Percentiles rank a stretch among this genome's conserved stretches.
These are phyloP conservation scores for Malthinus flaveolus DNA, from an alignment of 2,888 invertebrate genomes.

Conservation along the genomic window DNA sequence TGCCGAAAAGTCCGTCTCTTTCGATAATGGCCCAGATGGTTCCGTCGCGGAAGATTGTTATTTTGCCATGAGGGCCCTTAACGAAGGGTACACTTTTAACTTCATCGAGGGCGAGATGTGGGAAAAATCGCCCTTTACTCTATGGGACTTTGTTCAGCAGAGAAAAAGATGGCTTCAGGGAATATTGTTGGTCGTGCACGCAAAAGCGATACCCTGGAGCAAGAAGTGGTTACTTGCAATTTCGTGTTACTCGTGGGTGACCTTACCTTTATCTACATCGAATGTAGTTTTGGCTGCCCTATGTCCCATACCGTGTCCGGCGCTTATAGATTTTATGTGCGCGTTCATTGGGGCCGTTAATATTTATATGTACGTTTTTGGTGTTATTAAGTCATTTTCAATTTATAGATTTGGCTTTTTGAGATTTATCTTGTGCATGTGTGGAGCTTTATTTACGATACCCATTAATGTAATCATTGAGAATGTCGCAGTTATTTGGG, in stretches of 20 bases:
- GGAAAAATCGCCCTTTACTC: constrained; percentile 95
- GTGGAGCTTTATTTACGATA: constrained; percentile 87
- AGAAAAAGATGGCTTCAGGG: constrained; percentile 96
- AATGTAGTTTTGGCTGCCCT: constrained; percentile 83
- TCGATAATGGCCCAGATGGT: constrained; percentile 95
- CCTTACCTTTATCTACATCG: constrained; percentile 88
- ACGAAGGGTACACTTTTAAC: constrained; percentile 88
- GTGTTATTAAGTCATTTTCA: constrained; percentile 95
- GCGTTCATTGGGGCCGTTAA: constrained; percentile 92
- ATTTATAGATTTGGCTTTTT: constrained; percentile 81
- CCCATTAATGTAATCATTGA: constrained; percentile 94
- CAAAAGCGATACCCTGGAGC: constrained; percentile 76
- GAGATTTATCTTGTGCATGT: constrained; percentile 77
- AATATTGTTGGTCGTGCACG: constrained; percentile 85
- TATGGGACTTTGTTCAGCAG: constrained; percentile 95
- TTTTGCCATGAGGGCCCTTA: constrained; percentile 94
- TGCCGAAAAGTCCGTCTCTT: constrained; percentile 90
- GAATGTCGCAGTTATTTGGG: constrained; percentile 94
- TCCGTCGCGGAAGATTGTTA: constrained; percentile 98
- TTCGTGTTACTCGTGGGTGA: constrained; percentile 95
- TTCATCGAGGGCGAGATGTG: constrained; percentile 99
- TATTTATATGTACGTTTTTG: constrained; percentile 97
- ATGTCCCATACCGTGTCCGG: constrained; percentile 86
- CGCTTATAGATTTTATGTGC: constrained; percentile 81
- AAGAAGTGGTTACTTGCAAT: constrained; percentile 82